Conservation (phyloP, 2,113 vertebrate genomes). For the Noctilio leporinus region DNA sequence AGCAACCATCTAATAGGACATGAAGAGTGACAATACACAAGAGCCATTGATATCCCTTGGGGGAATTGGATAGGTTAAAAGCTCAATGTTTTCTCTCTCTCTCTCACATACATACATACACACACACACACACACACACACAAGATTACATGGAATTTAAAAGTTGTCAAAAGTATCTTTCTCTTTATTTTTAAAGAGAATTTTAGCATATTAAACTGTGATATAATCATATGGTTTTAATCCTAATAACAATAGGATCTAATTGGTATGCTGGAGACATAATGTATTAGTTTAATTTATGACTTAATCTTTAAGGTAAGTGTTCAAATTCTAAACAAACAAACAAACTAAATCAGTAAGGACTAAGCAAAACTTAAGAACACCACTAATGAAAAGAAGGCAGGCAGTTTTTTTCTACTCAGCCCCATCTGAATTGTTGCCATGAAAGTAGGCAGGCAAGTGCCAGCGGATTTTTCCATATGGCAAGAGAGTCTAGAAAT, state of each 20-base stretch:
- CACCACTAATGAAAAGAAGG: background rate
- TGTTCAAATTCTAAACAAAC: background rate
- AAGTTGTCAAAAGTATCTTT: background rate
- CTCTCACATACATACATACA: background rate
- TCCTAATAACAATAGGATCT: background rate
- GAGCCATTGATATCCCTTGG: no score
- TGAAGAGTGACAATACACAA: background rate
- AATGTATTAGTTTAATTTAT: background rate
- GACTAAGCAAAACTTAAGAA: background rate
- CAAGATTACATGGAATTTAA: background rate
- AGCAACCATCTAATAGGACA: background rate
- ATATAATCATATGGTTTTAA: background rate
- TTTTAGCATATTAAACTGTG: background rate
- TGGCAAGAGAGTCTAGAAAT: background rate
- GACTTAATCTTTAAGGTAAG: background rate
- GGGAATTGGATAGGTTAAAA: background rate
- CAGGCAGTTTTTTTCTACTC: background rate
- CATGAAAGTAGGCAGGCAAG: background rate
- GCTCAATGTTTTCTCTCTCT: no score
- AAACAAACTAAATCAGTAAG: background rate
- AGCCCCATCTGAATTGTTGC: background rate
- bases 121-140: background rate
- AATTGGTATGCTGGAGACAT: background rate
- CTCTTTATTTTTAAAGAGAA: background rate
- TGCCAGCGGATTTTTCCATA: background rate